These are phyloP conservation scores for Sitta carolinensis DNA, from an alignment of 2,797 vertebrate genomes.

Conservation along the genomic window DNA sequence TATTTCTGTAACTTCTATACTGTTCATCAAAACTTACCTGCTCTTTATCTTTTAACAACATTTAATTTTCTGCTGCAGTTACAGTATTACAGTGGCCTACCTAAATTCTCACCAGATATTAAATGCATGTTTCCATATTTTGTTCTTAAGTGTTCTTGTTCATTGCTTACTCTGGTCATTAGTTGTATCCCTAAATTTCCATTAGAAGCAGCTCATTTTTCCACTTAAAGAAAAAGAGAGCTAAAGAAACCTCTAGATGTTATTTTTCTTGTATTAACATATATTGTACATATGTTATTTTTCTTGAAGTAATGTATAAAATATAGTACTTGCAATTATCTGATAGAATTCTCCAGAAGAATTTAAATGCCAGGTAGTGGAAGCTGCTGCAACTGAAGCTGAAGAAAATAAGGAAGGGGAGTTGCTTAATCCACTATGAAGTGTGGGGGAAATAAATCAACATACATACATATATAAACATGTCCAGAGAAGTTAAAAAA, in stretches of 20 bases:
- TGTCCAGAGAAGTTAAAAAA: background rate
- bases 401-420: background rate
- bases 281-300: background rate
- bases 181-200: background rate
- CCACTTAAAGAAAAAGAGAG: background rate
- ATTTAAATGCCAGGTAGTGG: background rate
- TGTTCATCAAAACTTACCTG: background rate
- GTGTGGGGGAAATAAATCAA: too few species aligned
- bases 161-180: background rate
- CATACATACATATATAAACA: background rate
- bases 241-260: background rate
- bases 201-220: background rate
- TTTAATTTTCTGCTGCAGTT: background rate
- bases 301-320: background rate
- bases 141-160: background rate
- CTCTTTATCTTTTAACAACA: background rate
- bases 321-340: background rate
- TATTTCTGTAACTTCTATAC: background rate
- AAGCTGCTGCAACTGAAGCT: background rate
- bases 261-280: background rate
- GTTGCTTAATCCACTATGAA: background rate
- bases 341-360: background rate
- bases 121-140: background rate
- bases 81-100: background rate
- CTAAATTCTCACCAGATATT: background rate